Percentiles rank a stretch among this genome's conserved stretches.
phyloP scores from a whole-genome alignment of 2,113 vertebrate genomes.

The Calcarius ornatus region DNA sequence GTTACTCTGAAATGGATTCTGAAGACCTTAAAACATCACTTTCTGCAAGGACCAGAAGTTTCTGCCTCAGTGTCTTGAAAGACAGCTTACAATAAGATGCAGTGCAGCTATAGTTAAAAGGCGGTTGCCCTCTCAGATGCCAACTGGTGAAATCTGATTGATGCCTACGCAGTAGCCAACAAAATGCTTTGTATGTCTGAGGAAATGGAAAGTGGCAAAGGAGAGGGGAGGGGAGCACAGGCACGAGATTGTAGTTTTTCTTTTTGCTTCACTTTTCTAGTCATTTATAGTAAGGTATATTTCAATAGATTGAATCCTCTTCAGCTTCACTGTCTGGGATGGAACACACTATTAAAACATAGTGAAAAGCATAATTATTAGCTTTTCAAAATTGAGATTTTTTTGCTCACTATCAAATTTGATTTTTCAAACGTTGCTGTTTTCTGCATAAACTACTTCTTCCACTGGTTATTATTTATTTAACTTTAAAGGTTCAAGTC shows the following conservation, averaged over 20 bases:
- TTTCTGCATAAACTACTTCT: background rate
- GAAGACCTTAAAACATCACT: background rate
- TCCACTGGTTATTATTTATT: background rate
- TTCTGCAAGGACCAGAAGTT: background rate
- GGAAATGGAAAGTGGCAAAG: background rate
- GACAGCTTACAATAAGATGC: background rate
- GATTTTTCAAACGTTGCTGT: background rate
- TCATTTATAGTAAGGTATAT: background rate
- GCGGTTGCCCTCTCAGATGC: background rate
- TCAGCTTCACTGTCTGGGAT: background rate
- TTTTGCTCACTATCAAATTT: background rate
- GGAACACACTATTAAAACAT: background rate
- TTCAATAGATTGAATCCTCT: constrained; percentile 28
- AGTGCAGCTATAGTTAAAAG: background rate
- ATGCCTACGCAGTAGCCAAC: background rate
- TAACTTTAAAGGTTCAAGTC: background rate
- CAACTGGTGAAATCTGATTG: background rate
- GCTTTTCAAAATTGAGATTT: constrained; percentile 7
- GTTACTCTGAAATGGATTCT: background rate
- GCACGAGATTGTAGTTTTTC: background rate
- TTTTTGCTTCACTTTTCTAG: constrained; percentile 51
- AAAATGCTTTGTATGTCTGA: constrained; percentile 12
- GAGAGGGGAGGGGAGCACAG: background rate
- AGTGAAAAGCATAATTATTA: too few relatives aligned
- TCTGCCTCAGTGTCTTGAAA: background rate